phyloP scores from a whole-genome alignment of 2,888 invertebrate species.

The Platycheirus albimanus region DNA sequence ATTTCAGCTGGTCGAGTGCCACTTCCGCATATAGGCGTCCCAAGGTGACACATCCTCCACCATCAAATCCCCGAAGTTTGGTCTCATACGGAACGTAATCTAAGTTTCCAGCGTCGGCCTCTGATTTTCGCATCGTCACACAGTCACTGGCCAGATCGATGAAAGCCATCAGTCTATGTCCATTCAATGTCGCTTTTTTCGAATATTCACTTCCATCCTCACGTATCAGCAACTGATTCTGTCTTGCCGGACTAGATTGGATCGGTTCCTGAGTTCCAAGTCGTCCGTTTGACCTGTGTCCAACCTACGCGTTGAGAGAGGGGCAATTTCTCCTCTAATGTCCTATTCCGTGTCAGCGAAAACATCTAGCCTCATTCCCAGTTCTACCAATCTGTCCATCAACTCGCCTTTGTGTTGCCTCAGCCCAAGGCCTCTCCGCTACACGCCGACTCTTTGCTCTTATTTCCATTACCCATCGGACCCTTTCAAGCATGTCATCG shows the following conservation, averaged over 20 bases:
- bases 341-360: slow-evolving; percentile 1
- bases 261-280: too few relatives aligned
- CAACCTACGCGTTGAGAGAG: too few relatives aligned
- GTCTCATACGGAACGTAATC: slow-evolving; percentile 1
- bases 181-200: too few relatives aligned
- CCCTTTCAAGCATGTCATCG: too few relatives aligned
- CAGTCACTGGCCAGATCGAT: too few relatives aligned
- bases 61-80: slow-evolving; percentile 23
- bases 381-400: background rate
- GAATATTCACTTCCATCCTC: too few relatives aligned
- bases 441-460: background rate
- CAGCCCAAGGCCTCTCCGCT: background rate
- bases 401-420: background rate
- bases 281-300: too few relatives aligned
- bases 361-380: background rate
- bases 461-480: too few relatives aligned
- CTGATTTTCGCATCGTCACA: slow-evolving; percentile 9
- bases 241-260: too few relatives aligned
- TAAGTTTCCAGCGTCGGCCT: background rate
- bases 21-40: slow-evolving; percentile 13
- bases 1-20: slow-evolving; percentile 3
- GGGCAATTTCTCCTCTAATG: slow-evolving; percentile 20
- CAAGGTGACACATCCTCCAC: slow-evolving; percentile 10
- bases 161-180: too few relatives aligned
- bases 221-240: too few relatives aligned